Conservation (phyloP, 2,797 vertebrate genomes). For the Trachurus trachurus region DNA sequence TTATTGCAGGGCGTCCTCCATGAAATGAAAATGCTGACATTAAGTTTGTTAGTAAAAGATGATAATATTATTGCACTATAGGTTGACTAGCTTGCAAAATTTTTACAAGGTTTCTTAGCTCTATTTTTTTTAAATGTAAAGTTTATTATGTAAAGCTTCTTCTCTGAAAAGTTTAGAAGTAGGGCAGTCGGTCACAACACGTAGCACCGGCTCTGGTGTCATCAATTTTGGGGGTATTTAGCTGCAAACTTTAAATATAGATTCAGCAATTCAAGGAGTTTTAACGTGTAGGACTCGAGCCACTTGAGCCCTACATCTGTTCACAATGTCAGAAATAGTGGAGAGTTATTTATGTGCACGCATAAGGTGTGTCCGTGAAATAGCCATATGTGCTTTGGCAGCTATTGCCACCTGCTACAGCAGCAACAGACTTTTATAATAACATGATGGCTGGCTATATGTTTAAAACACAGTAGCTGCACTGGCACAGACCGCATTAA, state of each 20-base stretch:
- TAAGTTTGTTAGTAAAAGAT: not conserved
- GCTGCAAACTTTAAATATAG: conserved; percentile 23
- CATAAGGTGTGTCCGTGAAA: conserved; percentile 51
- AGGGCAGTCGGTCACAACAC: not conserved
- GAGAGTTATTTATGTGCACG: conserved; percentile 57
- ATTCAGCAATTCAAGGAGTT: not conserved
- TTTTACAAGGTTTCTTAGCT: not conserved
- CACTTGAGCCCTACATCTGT: conserved; percentile 57
- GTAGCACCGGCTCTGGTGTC: not conserved
- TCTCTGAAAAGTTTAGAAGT: conserved; percentile 12
- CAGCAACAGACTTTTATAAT: conserved; percentile 61
- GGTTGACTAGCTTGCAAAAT: not conserved
- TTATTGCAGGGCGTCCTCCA: not conserved
- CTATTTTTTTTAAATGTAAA: not conserved
- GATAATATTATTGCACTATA: not conserved
- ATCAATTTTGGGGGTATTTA: not conserved
- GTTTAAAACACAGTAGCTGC: conserved; percentile 18
- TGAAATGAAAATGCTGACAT: not conserved
- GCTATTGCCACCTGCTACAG: conserved; percentile 34
- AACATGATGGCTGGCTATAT: conserved; percentile 35
- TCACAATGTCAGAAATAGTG: conserved; percentile 59
- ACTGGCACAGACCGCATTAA: conserved; percentile 6
- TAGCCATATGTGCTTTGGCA: conserved; percentile 16
- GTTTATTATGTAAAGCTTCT: not conserved
- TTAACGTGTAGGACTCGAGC: conserved; percentile 6